Evolutionary conservation across 92 coral and sea anemone species (phyloP).

Genomic region (Porites lobata): DNA sequence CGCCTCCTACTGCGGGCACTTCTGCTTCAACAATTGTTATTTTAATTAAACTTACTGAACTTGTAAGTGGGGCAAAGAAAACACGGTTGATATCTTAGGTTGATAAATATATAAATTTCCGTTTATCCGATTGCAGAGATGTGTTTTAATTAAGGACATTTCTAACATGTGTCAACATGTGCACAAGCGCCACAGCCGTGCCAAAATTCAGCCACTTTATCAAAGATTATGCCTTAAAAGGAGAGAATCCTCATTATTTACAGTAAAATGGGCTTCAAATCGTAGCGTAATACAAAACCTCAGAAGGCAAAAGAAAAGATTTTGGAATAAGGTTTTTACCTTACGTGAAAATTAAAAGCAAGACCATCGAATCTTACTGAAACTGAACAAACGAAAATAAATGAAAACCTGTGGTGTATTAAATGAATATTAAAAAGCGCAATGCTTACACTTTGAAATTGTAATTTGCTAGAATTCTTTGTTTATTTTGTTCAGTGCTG

Average conservation of each 20-base stretch:
- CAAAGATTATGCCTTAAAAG: too few relatives aligned
- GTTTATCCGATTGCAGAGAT: background rate
- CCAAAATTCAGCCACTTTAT: background rate
- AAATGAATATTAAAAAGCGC: conserved; percentile 21
- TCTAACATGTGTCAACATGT: background rate
- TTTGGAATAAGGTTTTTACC: too few relatives aligned
- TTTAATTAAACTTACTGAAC: background rate
- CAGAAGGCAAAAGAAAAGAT: too few relatives aligned
- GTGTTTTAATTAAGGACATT: background rate
- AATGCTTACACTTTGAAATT: conserved; percentile 5
- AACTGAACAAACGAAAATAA: background rate
- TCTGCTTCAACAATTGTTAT: conserved; percentile 1
- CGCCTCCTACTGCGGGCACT: background rate
- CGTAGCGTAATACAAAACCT: too few relatives aligned
- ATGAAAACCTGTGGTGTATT: background rate
- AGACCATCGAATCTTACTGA: background rate
- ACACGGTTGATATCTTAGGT: background rate
- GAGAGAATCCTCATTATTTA: too few relatives aligned
- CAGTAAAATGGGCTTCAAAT: too few relatives aligned
- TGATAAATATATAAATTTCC: background rate
- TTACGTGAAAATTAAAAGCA: too few relatives aligned
- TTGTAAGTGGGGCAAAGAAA: background rate
- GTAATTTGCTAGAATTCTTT: conserved; percentile 5
- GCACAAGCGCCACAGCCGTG: too few relatives aligned
- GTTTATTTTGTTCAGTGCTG: too few relatives aligned